A percentile compares a stretch with the other conserved stretches of the same genome.
These are phyloP conservation scores for Rhysida immarginata DNA, from an alignment of 1,140 invertebrate species.

Conservation along the genomic window DNA sequence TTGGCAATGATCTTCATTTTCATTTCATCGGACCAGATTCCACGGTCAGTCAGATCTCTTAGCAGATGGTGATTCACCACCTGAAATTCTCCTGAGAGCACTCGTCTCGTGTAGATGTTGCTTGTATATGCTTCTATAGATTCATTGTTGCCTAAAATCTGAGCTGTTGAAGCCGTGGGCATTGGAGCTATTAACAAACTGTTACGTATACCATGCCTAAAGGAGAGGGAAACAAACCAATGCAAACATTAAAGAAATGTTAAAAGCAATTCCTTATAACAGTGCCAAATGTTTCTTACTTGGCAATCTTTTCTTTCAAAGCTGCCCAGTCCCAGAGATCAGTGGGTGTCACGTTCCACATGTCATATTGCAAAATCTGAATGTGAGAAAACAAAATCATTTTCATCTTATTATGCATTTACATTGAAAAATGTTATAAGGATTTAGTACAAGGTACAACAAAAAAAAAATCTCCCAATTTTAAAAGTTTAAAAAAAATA, in stretches of 20 bases:
- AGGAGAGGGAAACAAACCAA: neutral
- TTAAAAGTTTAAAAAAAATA: too few relatives aligned
- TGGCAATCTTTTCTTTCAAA: constrained; percentile 71
- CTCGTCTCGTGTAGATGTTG: constrained; percentile 88
- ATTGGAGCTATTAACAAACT: constrained; percentile 90
- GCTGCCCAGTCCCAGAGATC: constrained; percentile 75
- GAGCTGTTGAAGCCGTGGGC: constrained; percentile 98
- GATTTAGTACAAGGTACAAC: neutral
- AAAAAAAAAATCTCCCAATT: neutral
- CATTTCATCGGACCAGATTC: constrained; percentile 92
- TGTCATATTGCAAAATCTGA: constrained; percentile 88
- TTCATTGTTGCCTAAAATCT: constrained; percentile 98
- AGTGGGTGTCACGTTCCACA: constrained; percentile 89
- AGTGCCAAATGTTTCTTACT: constrained; percentile 27
- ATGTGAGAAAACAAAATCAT: constrained; percentile 14
- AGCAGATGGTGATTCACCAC: constrained; percentile 91
- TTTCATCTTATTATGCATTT: too few relatives aligned
- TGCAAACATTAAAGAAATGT: neutral
- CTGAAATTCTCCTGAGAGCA: constrained; percentile 77
- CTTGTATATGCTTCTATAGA: constrained; percentile 96
- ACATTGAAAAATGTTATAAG: constrained; percentile 2
- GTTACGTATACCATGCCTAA: constrained; percentile 73
- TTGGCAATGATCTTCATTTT: constrained; percentile 85
- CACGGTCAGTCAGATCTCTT: constrained; percentile 75
- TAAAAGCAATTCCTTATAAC: neutral